These are phyloP conservation scores for Sesia apiformis DNA, from an alignment of 2,888 invertebrate genomes.

Conservation along the genomic window DNA sequence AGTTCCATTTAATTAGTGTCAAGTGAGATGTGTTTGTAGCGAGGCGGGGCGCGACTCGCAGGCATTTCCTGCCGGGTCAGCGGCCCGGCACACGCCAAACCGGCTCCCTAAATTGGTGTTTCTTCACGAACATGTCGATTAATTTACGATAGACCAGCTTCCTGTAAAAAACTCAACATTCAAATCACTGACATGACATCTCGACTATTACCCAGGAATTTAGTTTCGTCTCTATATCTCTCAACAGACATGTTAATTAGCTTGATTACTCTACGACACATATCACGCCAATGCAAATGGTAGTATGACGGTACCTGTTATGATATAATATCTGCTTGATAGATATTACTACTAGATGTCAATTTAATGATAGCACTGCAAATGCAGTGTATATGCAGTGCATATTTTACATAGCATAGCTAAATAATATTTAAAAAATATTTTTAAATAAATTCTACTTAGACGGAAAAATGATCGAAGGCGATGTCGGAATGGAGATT, in stretches of 20 bases:
- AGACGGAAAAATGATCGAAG: too few species aligned
- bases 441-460: too few species aligned
- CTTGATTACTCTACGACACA: constrained; percentile 15
- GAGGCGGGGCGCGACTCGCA: neutral
- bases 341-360: neutral
- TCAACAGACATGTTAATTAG: constrained; percentile 28
- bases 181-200: constrained; percentile 32
- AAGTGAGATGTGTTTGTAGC: neutral
- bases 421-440: too few species aligned
- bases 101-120: constrained; percentile 49
- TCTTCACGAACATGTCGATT: constrained; percentile 45
- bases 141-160: constrained; percentile 55
- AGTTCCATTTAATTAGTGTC: neutral
- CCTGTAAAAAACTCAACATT: constrained; percentile 46
- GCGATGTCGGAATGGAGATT: too few species aligned
- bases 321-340: neutral
- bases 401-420: too few species aligned
- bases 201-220: constrained; percentile 28
- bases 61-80: neutral
- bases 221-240: constrained; percentile 18
- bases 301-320: neutral
- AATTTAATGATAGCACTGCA: too few species aligned
- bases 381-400: too few species aligned
- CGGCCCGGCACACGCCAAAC: constrained; percentile 53
- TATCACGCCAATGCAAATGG: constrained; percentile 4